Evolutionary conservation across 2,888 invertebrate genomes (phyloP), one percentile per base, ranked within the genome.

Genomic region (Drosophila mettleri): DNA sequence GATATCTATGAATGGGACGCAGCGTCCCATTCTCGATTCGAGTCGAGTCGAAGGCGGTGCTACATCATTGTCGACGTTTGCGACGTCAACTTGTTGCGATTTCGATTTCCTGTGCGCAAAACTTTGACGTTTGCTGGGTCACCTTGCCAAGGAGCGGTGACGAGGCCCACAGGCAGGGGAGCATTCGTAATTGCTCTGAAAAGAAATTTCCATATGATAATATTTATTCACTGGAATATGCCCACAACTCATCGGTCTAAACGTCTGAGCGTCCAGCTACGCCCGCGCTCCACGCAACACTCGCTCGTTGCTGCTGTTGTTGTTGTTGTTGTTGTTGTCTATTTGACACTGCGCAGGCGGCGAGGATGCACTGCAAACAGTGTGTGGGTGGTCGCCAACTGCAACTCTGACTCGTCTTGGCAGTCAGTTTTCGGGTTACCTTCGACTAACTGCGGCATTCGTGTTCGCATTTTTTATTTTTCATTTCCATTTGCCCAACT

Each of bases 311-410:
- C 9, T 12, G 16, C 14, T 66, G 59, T 63, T 33, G 33, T 45
- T 53, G 46, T 36, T 61, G 60, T 63, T 60, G 54, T 59, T 69
- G 60, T 61, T 75, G 78, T 73, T 74, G 84, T 69, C 80, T 83
- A 83, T 86, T 86, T 86, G 85, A 86, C 85, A 86, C 88, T 86
- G 85, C 85, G 85, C 88, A 86, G 85, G 86, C 85, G 85, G 85
- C 72, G 80, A 83, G 88, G 85, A 87, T 86, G 80, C 85, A 55
- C 69, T 75, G 76, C 46, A 55, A 45, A 61, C 38, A 59, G 57
- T 57, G 68, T 68, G 75, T 75, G 76, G 76, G 76, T 76, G 75
- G 72, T 65, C 75, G 69, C 63, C 53, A 67, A 57, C 72, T 29
- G 36, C 27, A 16, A 3, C 51, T 27, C 38, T 52, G 52, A 27